phyloP scores from a whole-genome alignment of 2,797 vertebrate species.

The Sardinella longiceps region DNA sequence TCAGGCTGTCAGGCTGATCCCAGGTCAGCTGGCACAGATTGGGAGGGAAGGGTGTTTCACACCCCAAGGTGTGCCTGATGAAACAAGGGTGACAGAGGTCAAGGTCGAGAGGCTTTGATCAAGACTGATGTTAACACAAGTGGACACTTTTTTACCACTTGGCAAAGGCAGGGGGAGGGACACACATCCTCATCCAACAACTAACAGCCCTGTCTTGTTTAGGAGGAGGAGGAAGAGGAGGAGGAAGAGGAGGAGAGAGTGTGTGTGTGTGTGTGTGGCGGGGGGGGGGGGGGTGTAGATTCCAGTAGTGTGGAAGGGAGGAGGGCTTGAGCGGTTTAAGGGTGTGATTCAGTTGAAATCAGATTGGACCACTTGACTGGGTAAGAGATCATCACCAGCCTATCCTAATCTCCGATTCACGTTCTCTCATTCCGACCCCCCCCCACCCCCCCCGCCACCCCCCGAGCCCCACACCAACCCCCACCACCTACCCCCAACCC shows the following conservation, averaged over 20 bases:
- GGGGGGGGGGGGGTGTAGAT: too few relatives aligned
- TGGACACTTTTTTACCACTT: background rate
- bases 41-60: background rate
- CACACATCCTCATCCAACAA: too few relatives aligned
- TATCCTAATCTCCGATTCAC: background rate
- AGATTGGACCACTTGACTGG: slow-evolving; percentile 28
- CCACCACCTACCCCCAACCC: background rate
- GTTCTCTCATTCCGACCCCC: background rate
- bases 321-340: slow-evolving; percentile 13
- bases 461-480: background rate
- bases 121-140: background rate
- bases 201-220: background rate
- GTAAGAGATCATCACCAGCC: slow-evolving; percentile 10
- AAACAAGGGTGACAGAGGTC: background rate
- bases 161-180: background rate
- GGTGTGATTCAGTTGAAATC: slow-evolving; percentile 18
- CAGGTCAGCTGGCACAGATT: background rate
- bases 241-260: background rate
- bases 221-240: background rate
- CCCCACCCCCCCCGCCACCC: background rate
- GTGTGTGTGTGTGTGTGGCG: too few relatives aligned
- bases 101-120: background rate
- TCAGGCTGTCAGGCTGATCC: background rate
- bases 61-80: background rate
- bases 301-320: background rate